phyloP scores from a whole-genome alignment of 2,888 invertebrate species.

The Rhamphomyia laevipes region DNA sequence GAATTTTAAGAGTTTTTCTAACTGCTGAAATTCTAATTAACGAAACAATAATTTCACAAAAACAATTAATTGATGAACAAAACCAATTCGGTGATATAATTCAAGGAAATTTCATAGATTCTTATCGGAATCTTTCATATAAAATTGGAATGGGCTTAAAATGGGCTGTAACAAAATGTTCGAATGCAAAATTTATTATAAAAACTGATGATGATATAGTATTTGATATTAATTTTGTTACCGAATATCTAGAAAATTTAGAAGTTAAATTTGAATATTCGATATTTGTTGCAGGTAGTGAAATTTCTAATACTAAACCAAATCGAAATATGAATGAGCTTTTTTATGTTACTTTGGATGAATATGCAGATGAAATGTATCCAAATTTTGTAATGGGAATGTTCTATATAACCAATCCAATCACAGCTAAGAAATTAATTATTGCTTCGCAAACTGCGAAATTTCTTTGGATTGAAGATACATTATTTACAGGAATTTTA shows the following conservation, averaged over 20 bases:
- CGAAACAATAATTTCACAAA: conserved; percentile 34
- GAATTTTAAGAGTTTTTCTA: conserved; percentile 54
- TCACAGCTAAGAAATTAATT: conserved; percentile 47
- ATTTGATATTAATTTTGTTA: conserved; percentile 51
- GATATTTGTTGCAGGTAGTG: conserved; percentile 52
- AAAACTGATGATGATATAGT: conserved; percentile 78
- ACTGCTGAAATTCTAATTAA: conserved; percentile 46
- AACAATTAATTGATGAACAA: too few species aligned
- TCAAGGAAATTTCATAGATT: conserved; percentile 65
- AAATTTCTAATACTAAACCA: conserved; percentile 52
- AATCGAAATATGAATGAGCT: conserved; percentile 50
- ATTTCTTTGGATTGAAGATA: conserved; percentile 89
- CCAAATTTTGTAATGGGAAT: conserved; percentile 73
- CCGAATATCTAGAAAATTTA: conserved; percentile 35
- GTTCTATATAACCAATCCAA: conserved; percentile 65
- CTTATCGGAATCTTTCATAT: conserved; percentile 65
- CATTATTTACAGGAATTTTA: conserved; percentile 71
- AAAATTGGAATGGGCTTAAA: conserved; percentile 72
- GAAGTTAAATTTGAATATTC: conserved; percentile 23
- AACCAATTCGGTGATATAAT: conserved; percentile 59
- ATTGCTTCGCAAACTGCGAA: conserved; percentile 42
- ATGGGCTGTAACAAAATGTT: conserved; percentile 57
- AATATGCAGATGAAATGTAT: conserved; percentile 49
- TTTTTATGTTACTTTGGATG: conserved; percentile 64
- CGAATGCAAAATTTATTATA: conserved; percentile 48